Conservation (phyloP, 2,797 vertebrate species). For the Poecilia picta region DNA sequence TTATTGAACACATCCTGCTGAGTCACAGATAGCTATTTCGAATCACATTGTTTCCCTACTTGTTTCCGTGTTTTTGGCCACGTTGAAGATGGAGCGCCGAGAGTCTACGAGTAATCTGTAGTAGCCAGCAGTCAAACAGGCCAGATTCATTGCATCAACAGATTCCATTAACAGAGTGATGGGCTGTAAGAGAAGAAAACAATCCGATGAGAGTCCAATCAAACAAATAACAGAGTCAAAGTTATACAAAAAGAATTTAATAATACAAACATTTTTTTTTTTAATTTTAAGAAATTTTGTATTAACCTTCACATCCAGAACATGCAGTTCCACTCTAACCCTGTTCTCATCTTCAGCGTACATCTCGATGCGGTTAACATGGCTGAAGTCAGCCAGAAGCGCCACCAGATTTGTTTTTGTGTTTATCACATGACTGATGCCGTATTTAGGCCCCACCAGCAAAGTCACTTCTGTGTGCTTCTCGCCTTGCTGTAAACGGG, state of each 20-base stretch:
- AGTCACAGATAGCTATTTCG: constrained; percentile 6
- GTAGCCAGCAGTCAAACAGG: constrained; percentile 97
- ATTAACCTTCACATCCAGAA: constrained; percentile 95
- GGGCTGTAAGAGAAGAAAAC: constrained; percentile 85
- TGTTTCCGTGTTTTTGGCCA: constrained; percentile 87
- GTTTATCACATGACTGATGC: constrained; percentile 99
- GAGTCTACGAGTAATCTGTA: constrained; percentile 97
- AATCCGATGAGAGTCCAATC: constrained; percentile 47
- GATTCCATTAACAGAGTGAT: constrained; percentile 98
- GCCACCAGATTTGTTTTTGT: constrained; percentile 98
- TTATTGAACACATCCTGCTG: constrained; percentile 23
- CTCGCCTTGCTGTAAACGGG: constrained; percentile 90
- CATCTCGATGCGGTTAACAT: constrained; percentile 98
- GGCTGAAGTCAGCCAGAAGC: constrained; percentile 97
- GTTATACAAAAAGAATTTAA: constrained; percentile 42
- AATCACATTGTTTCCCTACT: constrained; percentile 75
- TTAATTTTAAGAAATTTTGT: neutral
- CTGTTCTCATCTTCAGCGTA: constrained; percentile 92
- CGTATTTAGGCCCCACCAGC: constrained; percentile 94
- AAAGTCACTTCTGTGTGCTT: constrained; percentile 97
- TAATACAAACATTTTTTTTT: neutral
- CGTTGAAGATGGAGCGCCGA: constrained; percentile 96
- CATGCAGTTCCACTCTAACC: constrained; percentile 96
- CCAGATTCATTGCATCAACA: constrained; percentile 98
- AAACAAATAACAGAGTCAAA: constrained; percentile 20